Percentiles rank a stretch among this genome's conserved stretches.
Conservation (phyloP, 1,140 invertebrate species). For the Diorhabda elongata region DNA sequence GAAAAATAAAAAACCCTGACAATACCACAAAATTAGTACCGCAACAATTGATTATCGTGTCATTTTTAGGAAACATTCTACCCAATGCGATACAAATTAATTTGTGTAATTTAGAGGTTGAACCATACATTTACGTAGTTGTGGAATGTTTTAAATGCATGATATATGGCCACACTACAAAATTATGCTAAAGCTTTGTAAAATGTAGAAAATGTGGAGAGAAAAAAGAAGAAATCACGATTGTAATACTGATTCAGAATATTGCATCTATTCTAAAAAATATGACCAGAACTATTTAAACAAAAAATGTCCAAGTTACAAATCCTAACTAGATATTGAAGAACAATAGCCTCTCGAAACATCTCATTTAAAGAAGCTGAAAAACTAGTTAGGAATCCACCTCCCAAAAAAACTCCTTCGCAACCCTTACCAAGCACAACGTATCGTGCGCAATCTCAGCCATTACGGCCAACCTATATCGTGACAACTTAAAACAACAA, state of each 20-base stretch:
- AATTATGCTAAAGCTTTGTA: background rate
- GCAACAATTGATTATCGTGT: background rate
- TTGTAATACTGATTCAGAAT: background rate
- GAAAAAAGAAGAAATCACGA: background rate
- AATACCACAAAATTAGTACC: background rate
- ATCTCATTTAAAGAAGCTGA: background rate
- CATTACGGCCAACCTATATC: too few species aligned
- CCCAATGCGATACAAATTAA: background rate
- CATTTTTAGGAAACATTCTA: background rate
- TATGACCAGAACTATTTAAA: background rate
- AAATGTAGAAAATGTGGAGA: background rate
- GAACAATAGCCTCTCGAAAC: background rate
- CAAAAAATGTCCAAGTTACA: background rate
- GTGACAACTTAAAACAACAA: too few species aligned
- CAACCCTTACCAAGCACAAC: too few species aligned
- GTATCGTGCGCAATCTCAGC: too few species aligned
- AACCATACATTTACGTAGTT: background rate
- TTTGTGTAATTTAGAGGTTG: background rate
- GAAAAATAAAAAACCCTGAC: background rate
- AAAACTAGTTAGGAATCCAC: too few species aligned
- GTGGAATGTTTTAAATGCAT: conserved; percentile 6
- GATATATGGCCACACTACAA: conserved; percentile 3
- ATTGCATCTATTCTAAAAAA: background rate
- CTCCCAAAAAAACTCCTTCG: too few species aligned
- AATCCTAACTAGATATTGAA: background rate